Base-by-base conservation (phyloP, 2,888 invertebrate species). In the Clunio marinus region DNA sequence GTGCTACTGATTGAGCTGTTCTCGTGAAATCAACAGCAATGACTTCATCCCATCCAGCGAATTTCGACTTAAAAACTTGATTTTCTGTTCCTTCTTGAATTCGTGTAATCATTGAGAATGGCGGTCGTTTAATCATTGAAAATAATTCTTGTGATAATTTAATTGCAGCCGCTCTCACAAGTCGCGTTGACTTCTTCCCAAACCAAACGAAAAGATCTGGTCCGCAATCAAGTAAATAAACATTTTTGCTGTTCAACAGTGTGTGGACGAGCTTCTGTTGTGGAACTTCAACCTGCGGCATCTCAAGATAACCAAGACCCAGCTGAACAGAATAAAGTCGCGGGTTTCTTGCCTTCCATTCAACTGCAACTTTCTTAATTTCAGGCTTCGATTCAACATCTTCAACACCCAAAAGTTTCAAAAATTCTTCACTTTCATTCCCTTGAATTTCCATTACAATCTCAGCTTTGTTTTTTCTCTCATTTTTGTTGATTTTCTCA, bases 21-120 rank as follows among this genome's bases (percentile, higher is more conserved):
- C 98, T 86, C 0, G 99, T 99, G 79, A 96, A 99, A 81, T 99
- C 99, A 5, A 98, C 98, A 0, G 96, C 96, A 73, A 99, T 94
- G 17, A 99, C 96, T 80, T 99, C 98, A 76, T 99, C 97, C 99
- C 99, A 99, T 7, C 95, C 96, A 58, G 86, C 80, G 80, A 99
- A 99, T 80, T 98, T 97, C 1, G 92, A 91, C 80, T 98, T 97
- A 81, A 99, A 99, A 72, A 97, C 87, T 85, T 91, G 92, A 8
- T 89, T 87, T 77, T 93, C 93, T 1, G 91, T 92, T 69, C 93
- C 96, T 80, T 98, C 96, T 74, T 96, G 88, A 20, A 96, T 87
- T 62, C 96, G 81, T 0, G 92, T 92, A 41, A 98, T 91, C 72
- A 91, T 80, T 0, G 97, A 93, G 80, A 91, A 92, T 10, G 87